phyloP scores from a whole-genome alignment of 2,797 vertebrate genomes.

The Synanceia verrucosa region DNA sequence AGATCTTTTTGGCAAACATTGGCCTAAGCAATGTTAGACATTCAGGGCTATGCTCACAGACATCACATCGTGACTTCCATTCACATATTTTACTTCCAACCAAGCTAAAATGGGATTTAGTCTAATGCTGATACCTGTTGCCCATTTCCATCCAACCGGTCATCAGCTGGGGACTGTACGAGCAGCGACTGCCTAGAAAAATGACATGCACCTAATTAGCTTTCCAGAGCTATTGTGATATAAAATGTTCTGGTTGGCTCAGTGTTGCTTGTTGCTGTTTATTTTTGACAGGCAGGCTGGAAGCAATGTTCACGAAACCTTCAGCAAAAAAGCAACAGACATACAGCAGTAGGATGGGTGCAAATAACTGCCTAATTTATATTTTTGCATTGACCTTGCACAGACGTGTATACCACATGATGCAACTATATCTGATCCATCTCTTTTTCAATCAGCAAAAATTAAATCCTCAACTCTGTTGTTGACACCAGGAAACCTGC shows the following conservation, averaged over 20 bases:
- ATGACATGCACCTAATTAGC: slow-evolving; percentile 13
- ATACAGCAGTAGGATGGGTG: background rate
- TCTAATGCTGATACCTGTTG: slow-evolving; percentile 17
- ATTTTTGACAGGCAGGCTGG: background rate
- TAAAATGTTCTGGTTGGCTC: slow-evolving; percentile 7
- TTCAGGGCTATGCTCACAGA: background rate
- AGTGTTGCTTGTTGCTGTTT: background rate
- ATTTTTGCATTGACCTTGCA: background rate
- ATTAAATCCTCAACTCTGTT: background rate
- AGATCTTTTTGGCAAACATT: background rate
- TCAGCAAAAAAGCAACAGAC: no score
- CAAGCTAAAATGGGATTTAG: slow-evolving; percentile 16
- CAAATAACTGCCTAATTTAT: no score
- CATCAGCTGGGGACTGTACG: background rate
- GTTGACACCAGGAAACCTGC: slow-evolving; percentile 27
- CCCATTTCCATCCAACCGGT: slow-evolving; percentile 11
- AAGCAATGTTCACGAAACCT: background rate
- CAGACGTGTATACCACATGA: background rate
- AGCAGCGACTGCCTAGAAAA: slow-evolving; percentile 20
- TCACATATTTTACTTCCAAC: slow-evolving; percentile 20
- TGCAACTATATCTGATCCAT: background rate
- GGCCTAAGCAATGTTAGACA: background rate
- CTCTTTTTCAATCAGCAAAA: slow-evolving; percentile 2
- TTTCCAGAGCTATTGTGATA: slow-evolving; percentile 8
- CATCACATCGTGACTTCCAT: slow-evolving; percentile 1